Percentiles rank a stretch among this genome's conserved stretches.
These are phyloP conservation scores for Atherinosoma microstoma DNA, from an alignment of 2,797 vertebrate species.

Conservation along the genomic window DNA sequence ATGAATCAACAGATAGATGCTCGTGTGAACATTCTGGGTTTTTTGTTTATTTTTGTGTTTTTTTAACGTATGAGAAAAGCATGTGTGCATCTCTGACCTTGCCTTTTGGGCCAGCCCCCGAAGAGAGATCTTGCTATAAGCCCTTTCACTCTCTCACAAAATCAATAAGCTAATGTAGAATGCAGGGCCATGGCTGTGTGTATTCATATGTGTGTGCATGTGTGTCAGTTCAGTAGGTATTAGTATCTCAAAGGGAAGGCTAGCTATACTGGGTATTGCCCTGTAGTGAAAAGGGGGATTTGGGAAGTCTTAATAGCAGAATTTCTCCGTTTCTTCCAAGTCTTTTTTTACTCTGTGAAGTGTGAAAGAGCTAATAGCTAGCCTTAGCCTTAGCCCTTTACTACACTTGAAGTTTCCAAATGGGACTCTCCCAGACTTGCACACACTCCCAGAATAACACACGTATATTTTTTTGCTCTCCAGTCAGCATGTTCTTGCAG, in stretches of 20 bases:
- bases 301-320: conserved; percentile 70
- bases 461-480: conserved; percentile 38
- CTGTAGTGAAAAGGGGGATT: conserved; percentile 66
- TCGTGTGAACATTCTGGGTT: background rate
- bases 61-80: background rate
- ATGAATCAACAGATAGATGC: background rate
- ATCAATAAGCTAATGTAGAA: conserved; percentile 80
- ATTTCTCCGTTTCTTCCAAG: conserved; percentile 60
- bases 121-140: conserved; percentile 55
- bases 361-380: conserved; percentile 75
- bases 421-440: conserved; percentile 39
- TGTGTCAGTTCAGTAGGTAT: conserved; percentile 52
- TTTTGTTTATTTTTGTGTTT: background rate
- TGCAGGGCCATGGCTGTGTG: conserved; percentile 45
- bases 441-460: conserved; percentile 35
- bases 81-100: conserved; percentile 62
- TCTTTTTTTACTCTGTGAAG: conserved; percentile 59
- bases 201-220: conserved; percentile 4
- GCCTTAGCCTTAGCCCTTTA: conserved; percentile 49
- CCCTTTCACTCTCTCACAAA: conserved; percentile 48
- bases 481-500: conserved; percentile 71
- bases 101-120: conserved; percentile 48
- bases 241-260: conserved; percentile 55
- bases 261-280: conserved; percentile 49
- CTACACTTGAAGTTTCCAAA: conserved; percentile 60